Base-by-base conservation (phyloP, 2,113 vertebrate genomes). In the Tychaedon coryphoeus region DNA sequence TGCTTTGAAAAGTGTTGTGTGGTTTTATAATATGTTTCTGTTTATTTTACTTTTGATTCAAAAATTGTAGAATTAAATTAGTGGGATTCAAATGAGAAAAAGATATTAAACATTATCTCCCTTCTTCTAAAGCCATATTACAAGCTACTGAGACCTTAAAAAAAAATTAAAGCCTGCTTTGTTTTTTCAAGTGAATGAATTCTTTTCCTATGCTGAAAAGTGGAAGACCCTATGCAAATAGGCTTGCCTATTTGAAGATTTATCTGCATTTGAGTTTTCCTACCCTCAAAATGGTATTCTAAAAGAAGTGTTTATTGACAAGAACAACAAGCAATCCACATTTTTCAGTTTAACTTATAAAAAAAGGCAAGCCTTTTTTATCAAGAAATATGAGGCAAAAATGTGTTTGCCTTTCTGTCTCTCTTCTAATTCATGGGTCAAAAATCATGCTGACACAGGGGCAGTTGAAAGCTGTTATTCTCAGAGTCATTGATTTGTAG, bases 11-110 rank as follows among this genome's bases (percentile, higher is more conserved):
- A 92, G 12, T 29, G 29, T 22, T 77, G 20, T 40, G 31, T 51
- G 53, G 64, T 71, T 92, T 93, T 92, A 77, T 93, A 28, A 40
- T 29, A 42, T 60, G 50, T 86, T 94, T 88, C 71, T 83, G 58
- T 88, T 96, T 94, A 77, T 86, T 92, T 79, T 53, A 86, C 31
- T 96, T 79, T 61, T 91, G 69, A 93, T 92, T 91, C 28, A 80
- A 81, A 94, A 94, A 38, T 45, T 45, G 22, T 28, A 45, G 50
- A 86, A 86, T 84, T 74, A 77, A 77, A 95, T 93, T 24, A 53
- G 31, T 64, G 24, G 18, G 5, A 64, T 91, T n/a, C 56, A 81
- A 84, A 89, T 42, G 9, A 47, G 22, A 89, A 88, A 76, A 81
- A 64, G 19, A 47, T 28, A 53, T 19, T n/a, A 74, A 91, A 60